Evolutionary conservation across 2,797 vertebrate genomes (phyloP).

Genomic region (Borostomias antarcticus): DNA sequence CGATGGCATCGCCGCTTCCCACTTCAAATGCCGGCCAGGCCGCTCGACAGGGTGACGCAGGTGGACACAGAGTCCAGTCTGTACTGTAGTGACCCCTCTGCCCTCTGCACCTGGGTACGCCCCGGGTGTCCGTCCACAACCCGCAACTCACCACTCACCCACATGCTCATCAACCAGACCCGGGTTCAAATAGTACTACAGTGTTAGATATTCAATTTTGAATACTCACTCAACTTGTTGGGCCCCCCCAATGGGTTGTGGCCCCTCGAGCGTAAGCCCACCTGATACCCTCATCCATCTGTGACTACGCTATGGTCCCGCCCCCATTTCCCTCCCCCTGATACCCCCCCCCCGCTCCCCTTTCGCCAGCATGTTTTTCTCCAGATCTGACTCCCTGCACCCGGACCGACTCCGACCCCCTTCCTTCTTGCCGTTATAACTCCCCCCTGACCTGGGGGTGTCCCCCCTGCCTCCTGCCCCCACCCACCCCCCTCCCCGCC

Average conservation of each 20-base stretch:
- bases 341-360: background rate
- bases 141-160: no score
- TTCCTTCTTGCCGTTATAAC: background rate
- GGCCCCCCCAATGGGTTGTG: no score
- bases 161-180: no score
- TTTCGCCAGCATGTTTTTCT: background rate
- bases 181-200: no score
- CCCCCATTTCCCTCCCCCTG: background rate
- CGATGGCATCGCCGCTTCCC: conserved; percentile 65
- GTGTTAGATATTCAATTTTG: no score
- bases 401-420: no score
- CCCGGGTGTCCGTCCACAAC: no score
- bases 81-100: conserved; percentile 27
- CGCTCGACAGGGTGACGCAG: conserved; percentile 36
- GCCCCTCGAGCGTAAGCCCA: no score
- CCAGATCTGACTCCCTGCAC: conserved; percentile 34
- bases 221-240: no score
- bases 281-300: no score
- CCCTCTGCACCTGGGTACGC: conserved; percentile 1
- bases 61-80: conserved; percentile 24
- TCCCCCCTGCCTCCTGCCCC: conserved; percentile 7
- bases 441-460: conserved; percentile 7
- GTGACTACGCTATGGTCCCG: background rate
- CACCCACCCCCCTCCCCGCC: conserved; percentile 52
- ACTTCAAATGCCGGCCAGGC: conserved; percentile 59